phyloP scores from a whole-genome alignment of 2,888 invertebrate species.

The Pinctada fucata region DNA sequence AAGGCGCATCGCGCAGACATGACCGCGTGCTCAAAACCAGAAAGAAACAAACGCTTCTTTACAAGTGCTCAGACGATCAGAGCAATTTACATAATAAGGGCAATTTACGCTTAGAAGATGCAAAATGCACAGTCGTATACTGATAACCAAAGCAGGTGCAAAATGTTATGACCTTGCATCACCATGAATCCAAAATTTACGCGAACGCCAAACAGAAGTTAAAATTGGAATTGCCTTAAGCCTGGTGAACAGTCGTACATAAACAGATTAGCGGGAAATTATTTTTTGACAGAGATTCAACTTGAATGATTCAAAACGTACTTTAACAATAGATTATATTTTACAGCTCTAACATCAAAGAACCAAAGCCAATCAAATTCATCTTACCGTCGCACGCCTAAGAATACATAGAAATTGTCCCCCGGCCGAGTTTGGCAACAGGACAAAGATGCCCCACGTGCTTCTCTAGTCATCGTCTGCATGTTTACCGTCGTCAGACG shows the following conservation, averaged over 20 bases:
- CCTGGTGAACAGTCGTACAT: background rate
- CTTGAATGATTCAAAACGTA: background rate
- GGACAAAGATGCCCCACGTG: background rate
- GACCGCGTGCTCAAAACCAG: no score
- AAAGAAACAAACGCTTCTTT: no score
- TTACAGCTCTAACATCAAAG: background rate
- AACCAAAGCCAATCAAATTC: background rate
- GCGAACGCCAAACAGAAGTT: no score
- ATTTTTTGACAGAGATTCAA: background rate
- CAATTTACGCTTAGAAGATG: no score
- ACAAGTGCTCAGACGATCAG: no score
- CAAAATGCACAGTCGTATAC: no score
- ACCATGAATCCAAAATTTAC: no score
- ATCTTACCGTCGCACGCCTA: background rate
- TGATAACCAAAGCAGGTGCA: no score
- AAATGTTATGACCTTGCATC: no score
- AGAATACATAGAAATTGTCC: background rate
- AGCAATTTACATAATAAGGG: no score
- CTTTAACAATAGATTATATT: slow-evolving; percentile 1
- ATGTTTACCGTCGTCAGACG: background rate
- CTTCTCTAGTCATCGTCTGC: background rate
- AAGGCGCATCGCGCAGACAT: no score
- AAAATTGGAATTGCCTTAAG: no score
- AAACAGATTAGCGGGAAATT: background rate
- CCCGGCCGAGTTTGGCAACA: background rate